These are phyloP conservation scores for Hirtodrosophila confusa DNA, from an alignment of 2,888 invertebrate species.

Conservation along the genomic window DNA sequence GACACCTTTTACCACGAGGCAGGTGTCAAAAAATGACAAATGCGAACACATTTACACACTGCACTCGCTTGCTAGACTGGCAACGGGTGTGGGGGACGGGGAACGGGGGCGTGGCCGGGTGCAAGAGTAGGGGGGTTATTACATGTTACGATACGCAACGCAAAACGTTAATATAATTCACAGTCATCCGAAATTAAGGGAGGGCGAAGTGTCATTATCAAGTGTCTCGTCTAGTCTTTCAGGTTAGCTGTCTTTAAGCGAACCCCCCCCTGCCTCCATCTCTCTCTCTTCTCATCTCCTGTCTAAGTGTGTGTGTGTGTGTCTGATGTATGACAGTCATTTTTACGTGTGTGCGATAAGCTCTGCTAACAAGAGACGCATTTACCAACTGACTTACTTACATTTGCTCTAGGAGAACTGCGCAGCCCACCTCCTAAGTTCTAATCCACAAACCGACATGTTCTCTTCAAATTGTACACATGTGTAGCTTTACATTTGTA, in stretches of 20 bases:
- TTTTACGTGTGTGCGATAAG: conserved; percentile 67
- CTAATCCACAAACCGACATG: conserved; percentile 6
- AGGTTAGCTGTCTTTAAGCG: conserved; percentile 37
- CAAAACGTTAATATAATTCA: conserved; percentile 56
- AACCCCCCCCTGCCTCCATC: conserved; percentile 25
- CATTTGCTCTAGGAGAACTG: conserved; percentile 38
- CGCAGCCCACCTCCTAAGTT: not conserved
- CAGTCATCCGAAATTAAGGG: conserved; percentile 16
- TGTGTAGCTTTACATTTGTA: conserved; percentile 21
- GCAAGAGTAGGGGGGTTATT: conserved; percentile 46
- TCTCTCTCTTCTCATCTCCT: not conserved
- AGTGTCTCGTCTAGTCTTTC: conserved; percentile 53
- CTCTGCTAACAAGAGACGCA: conserved; percentile 68
- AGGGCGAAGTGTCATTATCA: conserved; percentile 55
- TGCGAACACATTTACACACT: conserved; percentile 42
- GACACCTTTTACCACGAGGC: conserved; percentile 46
- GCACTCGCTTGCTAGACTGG: conserved; percentile 1
- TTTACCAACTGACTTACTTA: conserved; percentile 55
- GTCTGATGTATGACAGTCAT: conserved; percentile 72
- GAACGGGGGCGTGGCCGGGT: too few relatives aligned
- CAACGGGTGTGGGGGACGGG: too few relatives aligned
- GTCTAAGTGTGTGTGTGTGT: conserved; percentile 16
- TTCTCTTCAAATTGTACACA: conserved; percentile 37
- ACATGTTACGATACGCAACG: conserved; percentile 64
- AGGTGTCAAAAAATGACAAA: conserved; percentile 67